phyloP scores from a whole-genome alignment of 2,888 invertebrate genomes.

The Leptopilina syphax region DNA sequence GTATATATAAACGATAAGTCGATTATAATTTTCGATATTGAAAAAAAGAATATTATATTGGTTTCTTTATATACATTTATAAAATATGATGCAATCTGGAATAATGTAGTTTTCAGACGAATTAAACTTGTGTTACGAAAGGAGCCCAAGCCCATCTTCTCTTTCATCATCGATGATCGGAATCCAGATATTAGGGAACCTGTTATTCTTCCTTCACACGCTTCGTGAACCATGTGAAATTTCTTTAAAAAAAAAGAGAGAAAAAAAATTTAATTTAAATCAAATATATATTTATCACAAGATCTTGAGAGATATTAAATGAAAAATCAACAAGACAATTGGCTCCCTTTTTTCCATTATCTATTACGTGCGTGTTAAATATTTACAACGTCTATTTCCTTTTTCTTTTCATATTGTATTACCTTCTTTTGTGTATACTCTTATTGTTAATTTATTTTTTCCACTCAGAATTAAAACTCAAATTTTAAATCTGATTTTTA shows the following conservation, averaged over 20 bases:
- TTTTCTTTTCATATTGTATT: too few species aligned
- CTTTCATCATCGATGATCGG: slow-evolving; percentile 36
- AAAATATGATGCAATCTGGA: not conserved
- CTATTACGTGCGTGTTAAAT: not conserved
- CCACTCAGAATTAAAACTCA: too few species aligned
- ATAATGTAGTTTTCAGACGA: slow-evolving; percentile 26
- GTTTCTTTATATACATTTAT: not conserved
- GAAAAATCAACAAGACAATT: not conserved
- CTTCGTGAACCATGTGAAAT: slow-evolving; percentile 8
- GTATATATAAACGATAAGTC: too few species aligned
- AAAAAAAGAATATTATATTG: not conserved
- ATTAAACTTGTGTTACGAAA: slow-evolving; percentile 37
- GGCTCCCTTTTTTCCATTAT: not conserved
- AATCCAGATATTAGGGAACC: slow-evolving; percentile 36
- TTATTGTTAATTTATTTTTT: too few species aligned
- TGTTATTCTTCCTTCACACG: slow-evolving; percentile 7
- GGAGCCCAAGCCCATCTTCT: slow-evolving; percentile 28
- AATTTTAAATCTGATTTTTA: too few species aligned
- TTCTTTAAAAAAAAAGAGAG: not conserved
- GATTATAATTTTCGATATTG: too few species aligned
- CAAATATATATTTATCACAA: slow-evolving; percentile 5
- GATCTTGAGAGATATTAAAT: not conserved
- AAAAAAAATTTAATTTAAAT: not conserved
- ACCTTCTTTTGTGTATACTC: too few species aligned
- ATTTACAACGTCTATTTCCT: too few species aligned